Percentiles rank a stretch among this genome's conserved stretches.
phyloP scores from a whole-genome alignment of 2,797 vertebrate species.

The Trachops cirrhosus region DNA sequence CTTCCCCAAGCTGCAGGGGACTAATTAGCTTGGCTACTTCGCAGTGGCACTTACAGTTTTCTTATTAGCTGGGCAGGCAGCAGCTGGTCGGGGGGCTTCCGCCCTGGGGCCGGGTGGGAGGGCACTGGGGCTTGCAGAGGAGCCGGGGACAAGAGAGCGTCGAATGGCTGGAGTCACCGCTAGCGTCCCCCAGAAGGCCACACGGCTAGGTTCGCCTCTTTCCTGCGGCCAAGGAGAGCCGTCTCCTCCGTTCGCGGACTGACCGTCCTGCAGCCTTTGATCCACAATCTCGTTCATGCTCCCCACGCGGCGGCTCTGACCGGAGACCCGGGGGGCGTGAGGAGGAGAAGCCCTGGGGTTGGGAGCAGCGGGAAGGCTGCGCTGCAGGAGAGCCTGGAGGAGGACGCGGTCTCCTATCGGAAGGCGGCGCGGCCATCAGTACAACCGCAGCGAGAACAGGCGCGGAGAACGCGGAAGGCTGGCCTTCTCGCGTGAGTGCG shows the following conservation, averaged over 20 bases:
- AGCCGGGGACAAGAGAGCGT: background rate
- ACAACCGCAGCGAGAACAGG: background rate
- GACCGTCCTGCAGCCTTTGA: accelerated
- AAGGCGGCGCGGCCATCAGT: too few species aligned
- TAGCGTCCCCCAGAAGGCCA: background rate
- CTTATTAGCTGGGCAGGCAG: constrained; percentile 39
- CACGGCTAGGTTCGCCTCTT: background rate
- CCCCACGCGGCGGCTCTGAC: background rate
- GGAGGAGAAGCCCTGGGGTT: background rate
- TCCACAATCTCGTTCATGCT: background rate
- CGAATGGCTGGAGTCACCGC: accelerated
- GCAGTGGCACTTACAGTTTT: constrained; percentile 25
- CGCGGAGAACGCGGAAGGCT: accelerated
- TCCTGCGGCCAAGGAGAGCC: background rate
- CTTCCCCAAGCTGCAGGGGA: constrained; percentile 12
- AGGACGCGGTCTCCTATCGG: accelerated
- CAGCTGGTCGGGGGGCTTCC: background rate
- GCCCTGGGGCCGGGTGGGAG: background rate
- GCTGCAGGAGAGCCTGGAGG: background rate
- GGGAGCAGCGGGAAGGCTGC: background rate
- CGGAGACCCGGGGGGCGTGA: background rate
- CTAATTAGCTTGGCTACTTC: constrained; percentile 55
- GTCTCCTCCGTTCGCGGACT: background rate
- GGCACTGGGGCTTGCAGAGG: background rate
- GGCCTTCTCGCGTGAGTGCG: accelerated